Evolutionary conservation across 2,113 vertebrate genomes (phyloP), one percentile per base, ranked within the genome.

Genomic region (Phalacrocorax aristotelis): DNA sequence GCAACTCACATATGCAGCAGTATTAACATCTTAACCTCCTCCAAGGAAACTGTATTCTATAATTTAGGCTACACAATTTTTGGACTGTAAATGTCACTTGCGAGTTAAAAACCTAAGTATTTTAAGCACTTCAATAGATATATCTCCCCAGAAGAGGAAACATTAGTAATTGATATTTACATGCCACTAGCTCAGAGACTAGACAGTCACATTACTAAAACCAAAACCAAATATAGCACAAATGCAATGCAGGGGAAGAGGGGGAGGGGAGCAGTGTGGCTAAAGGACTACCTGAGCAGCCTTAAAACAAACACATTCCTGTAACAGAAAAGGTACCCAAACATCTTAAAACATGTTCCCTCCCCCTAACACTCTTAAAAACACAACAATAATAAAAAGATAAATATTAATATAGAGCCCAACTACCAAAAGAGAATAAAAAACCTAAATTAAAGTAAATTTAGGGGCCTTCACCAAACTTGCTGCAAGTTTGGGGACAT

Each of bases 401-500:
- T 97, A 96, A 98, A 98, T 98, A 98, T 98, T 98, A 98, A 98
- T 98, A 98, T 98, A 98, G 98, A 98, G 98, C 98, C 98, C 97
- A 97, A 97, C 98, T 98, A 98, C 93, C 93, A 96, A 98, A 98
- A 98, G 96, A 98, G 84, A 97, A 97, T 97, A 97, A 98, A 98
- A 98, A 98, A 96, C 98, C 98, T 98, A 98, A 98, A 94, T 65
- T 87, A 98, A 99, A 98, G 55, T 98, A 98, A 98, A 93, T 96
- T 95, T 98, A 99, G 99, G 99, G 99, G 93, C 99, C 98, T 99
- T 99, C 99, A 99, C 99, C 99, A 99, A 99, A 99, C 99, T 99
- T 99, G 99, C 99, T 99, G 84, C 98, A 99, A 99, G 99, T 99
- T 99, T 99, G 99, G 99, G 99, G 99, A 99, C 98, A 98, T 72